Evolutionary conservation across 2,888 invertebrate species (phyloP).

Genomic region (Kryphioiulus occultus): DNA sequence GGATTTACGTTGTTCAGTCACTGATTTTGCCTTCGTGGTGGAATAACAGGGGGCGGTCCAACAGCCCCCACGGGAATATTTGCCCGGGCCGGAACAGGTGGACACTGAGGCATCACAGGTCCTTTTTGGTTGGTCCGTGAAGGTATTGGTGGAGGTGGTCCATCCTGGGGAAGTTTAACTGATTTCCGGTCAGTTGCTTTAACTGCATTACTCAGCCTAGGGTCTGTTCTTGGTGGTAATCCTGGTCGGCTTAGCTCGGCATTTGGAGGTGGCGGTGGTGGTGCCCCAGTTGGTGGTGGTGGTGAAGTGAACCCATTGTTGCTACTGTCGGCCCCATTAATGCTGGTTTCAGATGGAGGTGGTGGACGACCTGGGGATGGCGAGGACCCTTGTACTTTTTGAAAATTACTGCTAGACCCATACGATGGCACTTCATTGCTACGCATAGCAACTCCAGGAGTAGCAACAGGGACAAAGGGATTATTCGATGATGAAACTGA

Average conservation of each 20-base stretch:
- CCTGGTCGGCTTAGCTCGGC: conserved; percentile 51
- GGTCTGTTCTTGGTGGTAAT: conserved; percentile 50
- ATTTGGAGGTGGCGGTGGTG: conserved; percentile 53
- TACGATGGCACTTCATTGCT: neutral
- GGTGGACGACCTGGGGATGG: conserved; percentile 43
- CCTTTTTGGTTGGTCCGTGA: conserved; percentile 48
- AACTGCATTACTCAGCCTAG: neutral
- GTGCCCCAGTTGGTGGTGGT: conserved; percentile 55
- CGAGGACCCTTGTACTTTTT: neutral
- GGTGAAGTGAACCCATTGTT: conserved; percentile 49
- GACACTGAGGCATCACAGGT: conserved; percentile 59
- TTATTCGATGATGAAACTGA: neutral
- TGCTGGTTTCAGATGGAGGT: conserved; percentile 41
- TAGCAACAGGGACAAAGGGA: neutral
- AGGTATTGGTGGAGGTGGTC: conserved; percentile 52
- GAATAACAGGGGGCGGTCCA: conserved; percentile 29
- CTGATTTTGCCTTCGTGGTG: conserved; percentile 44
- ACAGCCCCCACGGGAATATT: conserved; percentile 53
- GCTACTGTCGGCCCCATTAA: conserved; percentile 41
- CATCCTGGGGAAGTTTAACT: conserved; percentile 44
- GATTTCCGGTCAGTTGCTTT: conserved; percentile 46
- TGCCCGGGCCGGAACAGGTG: conserved; percentile 61
- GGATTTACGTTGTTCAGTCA: neutral
- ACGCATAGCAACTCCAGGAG: neutral
- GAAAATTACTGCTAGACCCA: neutral